phyloP scores from a whole-genome alignment of 2,797 vertebrate genomes.

The Myripristis murdjan region DNA sequence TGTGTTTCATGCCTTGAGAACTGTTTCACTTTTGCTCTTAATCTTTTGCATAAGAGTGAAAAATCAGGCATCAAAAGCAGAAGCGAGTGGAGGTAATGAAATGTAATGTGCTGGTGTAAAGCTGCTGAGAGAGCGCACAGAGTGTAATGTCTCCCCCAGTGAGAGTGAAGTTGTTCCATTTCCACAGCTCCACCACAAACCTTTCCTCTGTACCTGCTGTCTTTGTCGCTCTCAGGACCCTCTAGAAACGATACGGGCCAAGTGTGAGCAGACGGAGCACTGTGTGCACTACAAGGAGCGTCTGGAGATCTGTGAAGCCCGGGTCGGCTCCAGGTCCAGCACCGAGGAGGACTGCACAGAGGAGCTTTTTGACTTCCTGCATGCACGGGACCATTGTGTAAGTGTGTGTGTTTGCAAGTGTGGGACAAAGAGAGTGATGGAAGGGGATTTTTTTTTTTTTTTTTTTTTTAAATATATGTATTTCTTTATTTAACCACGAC shows the following conservation, averaged over 20 bases:
- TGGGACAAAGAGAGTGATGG: neutral
- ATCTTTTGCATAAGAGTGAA: neutral
- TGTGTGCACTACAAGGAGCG: slow-evolving; percentile 87
- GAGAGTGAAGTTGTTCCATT: no score
- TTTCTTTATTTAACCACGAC: no score
- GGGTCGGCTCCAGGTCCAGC: slow-evolving; percentile 86
- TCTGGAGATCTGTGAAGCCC: slow-evolving; percentile 87
- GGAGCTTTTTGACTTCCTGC: slow-evolving; percentile 95
- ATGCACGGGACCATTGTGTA: slow-evolving; percentile 95
- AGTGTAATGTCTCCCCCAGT: no score
- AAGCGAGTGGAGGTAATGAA: no score
- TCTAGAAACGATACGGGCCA: slow-evolving; percentile 85
- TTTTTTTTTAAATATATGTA: no score
- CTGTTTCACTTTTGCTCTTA: neutral
- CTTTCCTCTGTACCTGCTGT: neutral
- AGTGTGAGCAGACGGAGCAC: slow-evolving; percentile 89
- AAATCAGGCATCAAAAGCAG: neutral
- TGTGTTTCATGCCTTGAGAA: no score
- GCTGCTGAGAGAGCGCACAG: no score
- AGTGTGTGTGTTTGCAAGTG: slow-evolving; percentile 66
- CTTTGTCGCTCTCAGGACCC: slow-evolving; percentile 86
- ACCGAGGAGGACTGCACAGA: slow-evolving; percentile 92
- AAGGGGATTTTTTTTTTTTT: no score
- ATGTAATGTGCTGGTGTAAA: no score
- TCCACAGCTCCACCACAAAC: neutral